Conservation (phyloP, 2,797 vertebrate species). For the Florisuga fusca region DNA sequence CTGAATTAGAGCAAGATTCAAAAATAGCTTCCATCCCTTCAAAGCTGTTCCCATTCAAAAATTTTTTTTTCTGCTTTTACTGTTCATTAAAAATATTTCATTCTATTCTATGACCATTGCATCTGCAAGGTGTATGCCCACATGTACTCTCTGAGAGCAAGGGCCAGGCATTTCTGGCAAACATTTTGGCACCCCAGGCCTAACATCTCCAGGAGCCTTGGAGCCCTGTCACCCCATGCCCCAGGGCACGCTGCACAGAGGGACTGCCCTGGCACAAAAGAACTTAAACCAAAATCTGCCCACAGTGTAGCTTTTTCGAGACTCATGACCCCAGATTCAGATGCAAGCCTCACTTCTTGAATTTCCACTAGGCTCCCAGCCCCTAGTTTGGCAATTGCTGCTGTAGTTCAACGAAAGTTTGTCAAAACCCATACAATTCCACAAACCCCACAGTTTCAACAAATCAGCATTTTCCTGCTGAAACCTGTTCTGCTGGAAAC, state of each 20-base stretch:
- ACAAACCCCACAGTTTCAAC: slow-evolving; percentile 20
- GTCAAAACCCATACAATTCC: slow-evolving; percentile 49
- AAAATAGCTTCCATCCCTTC: background rate
- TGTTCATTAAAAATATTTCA: background rate
- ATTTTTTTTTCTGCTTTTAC: background rate
- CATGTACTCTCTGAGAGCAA: background rate
- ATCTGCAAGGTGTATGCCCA: background rate
- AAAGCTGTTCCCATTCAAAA: background rate
- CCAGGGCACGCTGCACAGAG: background rate
- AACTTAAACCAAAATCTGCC: background rate
- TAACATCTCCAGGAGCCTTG: background rate
- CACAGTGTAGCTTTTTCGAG: background rate
- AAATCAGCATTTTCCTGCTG: slow-evolving; percentile 58
- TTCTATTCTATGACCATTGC: background rate
- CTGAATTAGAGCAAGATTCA: background rate
- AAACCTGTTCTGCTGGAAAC: slow-evolving; percentile 70
- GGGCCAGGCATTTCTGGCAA: background rate
- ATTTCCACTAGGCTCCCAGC: slow-evolving; percentile 30
- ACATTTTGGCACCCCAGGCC: background rate
- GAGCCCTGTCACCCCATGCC: background rate
- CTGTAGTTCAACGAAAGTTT: slow-evolving; percentile 49
- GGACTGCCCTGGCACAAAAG: background rate
- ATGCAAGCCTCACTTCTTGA: background rate
- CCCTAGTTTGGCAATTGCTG: slow-evolving; percentile 39
- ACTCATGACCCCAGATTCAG: slow-evolving; percentile 21